Conservation (phyloP, 2,888 invertebrate genomes). For the Encarsia formosa region DNA sequence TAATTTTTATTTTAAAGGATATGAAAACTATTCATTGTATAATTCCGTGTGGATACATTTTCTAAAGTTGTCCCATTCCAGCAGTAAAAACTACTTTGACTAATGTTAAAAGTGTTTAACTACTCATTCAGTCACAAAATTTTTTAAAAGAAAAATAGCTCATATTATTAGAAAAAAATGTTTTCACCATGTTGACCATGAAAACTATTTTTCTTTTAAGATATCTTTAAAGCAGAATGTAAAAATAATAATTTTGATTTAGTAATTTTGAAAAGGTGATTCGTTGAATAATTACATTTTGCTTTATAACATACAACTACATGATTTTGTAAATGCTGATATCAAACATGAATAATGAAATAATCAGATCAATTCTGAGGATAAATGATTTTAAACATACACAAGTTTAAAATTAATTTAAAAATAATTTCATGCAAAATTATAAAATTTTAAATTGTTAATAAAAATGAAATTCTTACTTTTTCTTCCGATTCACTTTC, state of each 20-base stretch:
- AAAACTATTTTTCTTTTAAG: slow-evolving; percentile 17
- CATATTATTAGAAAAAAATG: too few relatives aligned
- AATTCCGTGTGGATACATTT: slow-evolving; percentile 35
- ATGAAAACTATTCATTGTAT: too few relatives aligned
- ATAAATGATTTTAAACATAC: slow-evolving; percentile 18
- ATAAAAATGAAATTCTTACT: slow-evolving; percentile 57
- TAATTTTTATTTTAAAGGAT: too few relatives aligned
- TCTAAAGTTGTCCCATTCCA: slow-evolving; percentile 8
- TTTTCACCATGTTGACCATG: too few relatives aligned
- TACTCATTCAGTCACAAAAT: background rate
- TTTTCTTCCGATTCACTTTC: slow-evolving; percentile 89
- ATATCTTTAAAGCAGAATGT: slow-evolving; percentile 14
- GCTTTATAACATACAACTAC: too few relatives aligned
- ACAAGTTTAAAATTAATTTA: slow-evolving; percentile 27
- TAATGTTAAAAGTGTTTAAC: background rate
- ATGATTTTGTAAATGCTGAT: too few relatives aligned
- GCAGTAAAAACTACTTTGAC: slow-evolving; percentile 4
- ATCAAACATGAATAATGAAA: too few relatives aligned
- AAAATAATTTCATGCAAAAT: slow-evolving; percentile 31
- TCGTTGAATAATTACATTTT: too few relatives aligned
- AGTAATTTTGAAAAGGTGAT: too few relatives aligned
- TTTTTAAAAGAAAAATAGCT: background rate
- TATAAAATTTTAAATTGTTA: slow-evolving; percentile 16
- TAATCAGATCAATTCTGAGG: slow-evolving; percentile 19
- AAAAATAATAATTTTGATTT: slow-evolving; percentile 5